Conservation (phyloP, 1,140 invertebrate genomes). For the Ostrea edulis region DNA sequence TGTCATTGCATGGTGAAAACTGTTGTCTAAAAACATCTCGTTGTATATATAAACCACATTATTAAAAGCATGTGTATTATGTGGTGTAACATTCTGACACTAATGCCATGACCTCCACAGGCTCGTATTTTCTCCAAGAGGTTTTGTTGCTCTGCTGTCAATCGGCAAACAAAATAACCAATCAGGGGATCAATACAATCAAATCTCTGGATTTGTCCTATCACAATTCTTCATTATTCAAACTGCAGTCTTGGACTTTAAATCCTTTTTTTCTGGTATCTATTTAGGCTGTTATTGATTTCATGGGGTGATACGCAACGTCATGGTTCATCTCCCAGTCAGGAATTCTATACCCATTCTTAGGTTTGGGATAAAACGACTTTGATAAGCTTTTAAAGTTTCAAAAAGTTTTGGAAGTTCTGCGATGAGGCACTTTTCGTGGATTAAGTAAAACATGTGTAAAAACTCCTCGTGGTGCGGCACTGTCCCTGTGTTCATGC, state of each 20-base stretch:
- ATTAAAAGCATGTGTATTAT: no score
- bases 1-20: no score
- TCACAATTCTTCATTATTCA: constrained; percentile 5
- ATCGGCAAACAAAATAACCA: background rate
- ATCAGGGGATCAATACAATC: constrained; percentile 13
- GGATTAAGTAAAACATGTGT: constrained; percentile 10
- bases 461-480: background rate
- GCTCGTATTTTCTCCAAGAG: background rate
- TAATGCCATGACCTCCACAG: background rate
- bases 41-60: no score
- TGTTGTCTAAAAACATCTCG: no score
- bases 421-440: background rate
- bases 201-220: constrained; percentile 11
- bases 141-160: background rate
- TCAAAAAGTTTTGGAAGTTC: constrained; percentile 31
- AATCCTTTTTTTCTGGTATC: constrained; percentile 26
- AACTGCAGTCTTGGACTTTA: constrained; percentile 8
- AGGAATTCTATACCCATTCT: constrained; percentile 10
- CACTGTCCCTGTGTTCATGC: background rate
- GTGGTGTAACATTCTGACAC: background rate
- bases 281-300: constrained; percentile 14
- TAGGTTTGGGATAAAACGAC: constrained; percentile 1
- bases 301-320: background rate
- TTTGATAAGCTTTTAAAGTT: constrained; percentile 24
- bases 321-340: constrained; percentile 2